Conservation (phyloP, 2,888 invertebrate species). For the Trichopria drosophilae region DNA sequence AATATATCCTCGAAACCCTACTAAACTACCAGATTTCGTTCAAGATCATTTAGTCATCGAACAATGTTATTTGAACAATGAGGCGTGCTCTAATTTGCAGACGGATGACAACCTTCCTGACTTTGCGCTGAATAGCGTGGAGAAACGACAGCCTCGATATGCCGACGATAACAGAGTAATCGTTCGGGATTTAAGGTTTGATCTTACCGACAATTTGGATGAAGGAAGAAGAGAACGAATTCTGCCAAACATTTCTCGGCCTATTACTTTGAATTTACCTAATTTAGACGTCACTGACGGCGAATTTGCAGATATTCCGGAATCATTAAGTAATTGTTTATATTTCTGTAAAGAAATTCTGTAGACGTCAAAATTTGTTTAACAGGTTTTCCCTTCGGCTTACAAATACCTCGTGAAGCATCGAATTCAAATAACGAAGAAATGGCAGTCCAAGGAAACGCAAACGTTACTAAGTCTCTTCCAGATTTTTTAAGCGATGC, state of each 20-base stretch:
- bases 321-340: conserved; percentile 42
- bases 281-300: conserved; percentile 36
- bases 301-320: conserved; percentile 38
- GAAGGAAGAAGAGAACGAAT: conserved; percentile 35
- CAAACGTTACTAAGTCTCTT: conserved; percentile 63
- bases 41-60: conserved; percentile 86
- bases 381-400: conserved; percentile 50
- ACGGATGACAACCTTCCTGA: conserved; percentile 67
- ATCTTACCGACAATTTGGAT: conserved; percentile 45
- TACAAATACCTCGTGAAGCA: conserved; percentile 42
- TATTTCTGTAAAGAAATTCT: conserved; percentile 1
- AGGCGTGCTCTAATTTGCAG: conserved; percentile 43
- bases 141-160: conserved; percentile 38
- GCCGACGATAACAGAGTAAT: conserved; percentile 34
- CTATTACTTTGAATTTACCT: conserved; percentile 41
- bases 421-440: conserved; percentile 34
- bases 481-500: conserved; percentile 76
- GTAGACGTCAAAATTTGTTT: conserved; percentile 2
- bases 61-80: conserved; percentile 67
- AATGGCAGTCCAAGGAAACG: conserved; percentile 44
- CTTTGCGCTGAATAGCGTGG: conserved; percentile 64
- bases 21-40: conserved; percentile 82
- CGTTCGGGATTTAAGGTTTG: conserved; percentile 42
- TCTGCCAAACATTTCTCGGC: conserved; percentile 26
- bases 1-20: conserved; percentile 62